These are phyloP conservation scores for Lasius platythorax DNA, from an alignment of 2,888 invertebrate species.

Conservation along the genomic window DNA sequence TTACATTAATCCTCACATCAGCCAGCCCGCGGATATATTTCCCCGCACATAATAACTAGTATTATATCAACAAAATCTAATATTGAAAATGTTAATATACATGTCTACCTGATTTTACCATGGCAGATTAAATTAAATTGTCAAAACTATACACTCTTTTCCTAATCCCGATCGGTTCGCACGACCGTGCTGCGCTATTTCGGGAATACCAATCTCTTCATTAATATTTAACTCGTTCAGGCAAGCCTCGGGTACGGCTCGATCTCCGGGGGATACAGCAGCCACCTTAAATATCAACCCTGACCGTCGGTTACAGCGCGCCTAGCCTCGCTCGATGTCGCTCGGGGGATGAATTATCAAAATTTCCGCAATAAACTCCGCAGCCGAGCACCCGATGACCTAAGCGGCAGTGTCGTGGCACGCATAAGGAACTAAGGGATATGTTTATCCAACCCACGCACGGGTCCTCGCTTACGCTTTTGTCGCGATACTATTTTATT, in stretches of 20 bases:
- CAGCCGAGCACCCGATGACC: conserved; percentile 52
- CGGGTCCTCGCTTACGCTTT: not conserved
- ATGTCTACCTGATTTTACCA: not conserved
- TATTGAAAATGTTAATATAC: conserved; percentile 43
- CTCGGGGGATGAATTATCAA: conserved; percentile 76
- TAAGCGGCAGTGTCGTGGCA: conserved; percentile 37
- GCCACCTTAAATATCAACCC: conserved; percentile 64
- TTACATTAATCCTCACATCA: conserved; percentile 45
- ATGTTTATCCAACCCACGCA: not conserved
- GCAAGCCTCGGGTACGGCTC: conserved; percentile 25
- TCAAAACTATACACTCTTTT: not conserved
- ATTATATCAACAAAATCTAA: conserved; percentile 41
- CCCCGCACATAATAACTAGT: conserved; percentile 21
- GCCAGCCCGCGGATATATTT: conserved; percentile 8
- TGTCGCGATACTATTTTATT: conserved; percentile 35
- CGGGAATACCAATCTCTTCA: conserved; percentile 51
- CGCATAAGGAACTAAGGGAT: conserved; percentile 47
- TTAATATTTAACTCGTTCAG: conserved; percentile 65
- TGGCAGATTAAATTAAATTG: conserved; percentile 16
- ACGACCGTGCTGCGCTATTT: conserved; percentile 24
- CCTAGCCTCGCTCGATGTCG: conserved; percentile 30
- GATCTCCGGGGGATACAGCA: conserved; percentile 55
- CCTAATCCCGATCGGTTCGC: conserved; percentile 18
- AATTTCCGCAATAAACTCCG: conserved; percentile 73
- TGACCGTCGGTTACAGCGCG: conserved; percentile 6